phyloP scores from a whole-genome alignment of 2,888 invertebrate genomes.

The Zygothrica quintamaculata region DNA sequence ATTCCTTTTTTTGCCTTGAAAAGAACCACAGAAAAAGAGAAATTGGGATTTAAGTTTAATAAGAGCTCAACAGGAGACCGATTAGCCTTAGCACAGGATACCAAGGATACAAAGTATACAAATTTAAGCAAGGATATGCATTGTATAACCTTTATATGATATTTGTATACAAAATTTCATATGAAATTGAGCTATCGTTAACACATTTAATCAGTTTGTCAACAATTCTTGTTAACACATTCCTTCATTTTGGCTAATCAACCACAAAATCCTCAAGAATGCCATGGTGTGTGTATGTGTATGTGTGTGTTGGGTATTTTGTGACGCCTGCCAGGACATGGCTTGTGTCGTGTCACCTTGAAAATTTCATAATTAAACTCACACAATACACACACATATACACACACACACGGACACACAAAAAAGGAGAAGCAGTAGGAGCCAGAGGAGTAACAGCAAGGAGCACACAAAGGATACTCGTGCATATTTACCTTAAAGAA shows the following conservation, averaged over 20 bases:
- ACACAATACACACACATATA: slow-evolving; percentile 6
- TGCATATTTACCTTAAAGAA: slow-evolving; percentile 70
- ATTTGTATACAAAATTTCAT: slow-evolving; percentile 11
- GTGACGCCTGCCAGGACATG: slow-evolving; percentile 13
- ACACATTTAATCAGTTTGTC: slow-evolving; percentile 24
- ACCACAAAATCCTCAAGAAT: slow-evolving; percentile 52
- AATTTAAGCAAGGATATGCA: too few species aligned
- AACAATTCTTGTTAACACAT: slow-evolving; percentile 47
- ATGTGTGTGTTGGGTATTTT: slow-evolving; percentile 19
- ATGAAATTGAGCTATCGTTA: slow-evolving; percentile 36
- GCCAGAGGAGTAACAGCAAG: too few species aligned
- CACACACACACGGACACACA: slow-evolving; percentile 1
- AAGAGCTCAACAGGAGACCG: slow-evolving; percentile 24
- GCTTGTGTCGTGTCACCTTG: slow-evolving; percentile 58
- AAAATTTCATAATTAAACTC: slow-evolving; percentile 78
- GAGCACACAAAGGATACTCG: slow-evolving; percentile 22
- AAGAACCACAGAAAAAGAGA: slow-evolving; percentile 10
- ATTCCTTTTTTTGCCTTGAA: slow-evolving; percentile 49
- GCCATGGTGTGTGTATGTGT: slow-evolving; percentile 11
- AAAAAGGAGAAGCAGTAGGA: too few species aligned
- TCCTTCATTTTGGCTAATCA: slow-evolving; percentile 55
- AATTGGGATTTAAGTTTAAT: slow-evolving; percentile 71
- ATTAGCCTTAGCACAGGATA: slow-evolving; percentile 43
- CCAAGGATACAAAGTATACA: neutral
- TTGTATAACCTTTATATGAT: neutral